Percentiles rank a stretch among this genome's conserved stretches.
These are phyloP conservation scores for Drosophila sucinea DNA, from an alignment of 1,140 invertebrate genomes.

Conservation along the genomic window DNA sequence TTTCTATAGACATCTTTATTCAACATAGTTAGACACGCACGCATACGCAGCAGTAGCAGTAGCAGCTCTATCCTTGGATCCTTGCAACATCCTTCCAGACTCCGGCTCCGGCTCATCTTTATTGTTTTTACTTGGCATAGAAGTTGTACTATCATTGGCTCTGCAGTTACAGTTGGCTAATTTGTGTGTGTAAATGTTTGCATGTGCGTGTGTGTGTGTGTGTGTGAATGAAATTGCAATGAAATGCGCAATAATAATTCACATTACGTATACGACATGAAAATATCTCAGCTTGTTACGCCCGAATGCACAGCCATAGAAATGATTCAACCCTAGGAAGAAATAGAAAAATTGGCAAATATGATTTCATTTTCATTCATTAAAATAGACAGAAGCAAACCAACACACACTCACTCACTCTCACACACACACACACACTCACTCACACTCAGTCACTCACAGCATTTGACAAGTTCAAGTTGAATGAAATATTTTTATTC, in stretches of 20 bases:
- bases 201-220: neutral
- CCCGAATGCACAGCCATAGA: conserved; percentile 49
- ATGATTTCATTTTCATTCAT: conserved; percentile 68
- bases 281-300: conserved; percentile 64
- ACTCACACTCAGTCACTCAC: conserved; percentile 5
- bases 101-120: conserved; percentile 20
- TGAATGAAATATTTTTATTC: conserved; percentile 59
- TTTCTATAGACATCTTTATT: conserved; percentile 25
- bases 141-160: conserved; percentile 55
- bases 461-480: conserved; percentile 72
- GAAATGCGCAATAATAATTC: conserved; percentile 77
- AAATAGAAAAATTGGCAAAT: conserved; percentile 45
- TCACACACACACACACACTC: conserved; percentile 2
- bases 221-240: conserved; percentile 56
- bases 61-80: conserved; percentile 8
- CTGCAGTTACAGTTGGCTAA: conserved; percentile 69
- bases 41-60: conserved; percentile 15
- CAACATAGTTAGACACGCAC: conserved; percentile 14
- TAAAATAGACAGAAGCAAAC: conserved; percentile 36
- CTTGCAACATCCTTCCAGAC: conserved; percentile 23
- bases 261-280: conserved; percentile 64
- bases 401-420: conserved; percentile 1
- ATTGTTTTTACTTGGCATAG: conserved; percentile 51
- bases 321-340: conserved; percentile 24
- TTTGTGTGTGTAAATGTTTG: conserved; percentile 47